A percentile compares a stretch with the other conserved stretches of the same genome.
These are phyloP conservation scores for Rhamnusium bicolor DNA, from an alignment of 2,888 invertebrate genomes.

Conservation along the genomic window DNA sequence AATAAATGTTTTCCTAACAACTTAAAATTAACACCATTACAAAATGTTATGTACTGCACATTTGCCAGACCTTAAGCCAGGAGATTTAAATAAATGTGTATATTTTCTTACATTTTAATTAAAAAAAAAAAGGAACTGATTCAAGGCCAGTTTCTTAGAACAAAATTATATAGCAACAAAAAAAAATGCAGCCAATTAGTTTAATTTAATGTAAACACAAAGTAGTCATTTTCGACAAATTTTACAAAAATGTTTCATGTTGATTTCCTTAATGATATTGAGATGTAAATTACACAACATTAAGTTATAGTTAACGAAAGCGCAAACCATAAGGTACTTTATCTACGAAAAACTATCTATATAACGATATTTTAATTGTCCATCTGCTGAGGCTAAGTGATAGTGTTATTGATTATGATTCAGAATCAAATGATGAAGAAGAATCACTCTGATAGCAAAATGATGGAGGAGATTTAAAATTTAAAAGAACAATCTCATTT, in stretches of 20 bases:
- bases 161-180: conserved; percentile 4
- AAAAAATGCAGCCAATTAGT: conserved; percentile 15
- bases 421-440: no score
- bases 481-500: no score
- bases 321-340: no score
- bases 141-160: conserved; percentile 4
- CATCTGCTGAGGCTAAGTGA: no score
- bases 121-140: conserved; percentile 36
- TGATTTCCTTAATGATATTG: background rate
- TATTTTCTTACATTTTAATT: background rate
- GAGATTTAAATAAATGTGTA: background rate
- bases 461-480: no score
- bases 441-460: no score
- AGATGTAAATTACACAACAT: no score
- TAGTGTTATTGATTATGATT: no score
- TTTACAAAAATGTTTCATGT: background rate
- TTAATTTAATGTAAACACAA: conserved; percentile 1
- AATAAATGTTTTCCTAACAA: background rate
- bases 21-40: background rate
- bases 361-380: no score
- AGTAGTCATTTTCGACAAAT: background rate
- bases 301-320: no score
- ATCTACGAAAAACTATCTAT: no score
- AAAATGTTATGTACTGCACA: background rate
- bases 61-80: background rate